Evolutionary conservation across 1,140 invertebrate genomes (phyloP), one percentile per base, ranked within the genome.

Genomic region (Drosophila azteca): DNA sequence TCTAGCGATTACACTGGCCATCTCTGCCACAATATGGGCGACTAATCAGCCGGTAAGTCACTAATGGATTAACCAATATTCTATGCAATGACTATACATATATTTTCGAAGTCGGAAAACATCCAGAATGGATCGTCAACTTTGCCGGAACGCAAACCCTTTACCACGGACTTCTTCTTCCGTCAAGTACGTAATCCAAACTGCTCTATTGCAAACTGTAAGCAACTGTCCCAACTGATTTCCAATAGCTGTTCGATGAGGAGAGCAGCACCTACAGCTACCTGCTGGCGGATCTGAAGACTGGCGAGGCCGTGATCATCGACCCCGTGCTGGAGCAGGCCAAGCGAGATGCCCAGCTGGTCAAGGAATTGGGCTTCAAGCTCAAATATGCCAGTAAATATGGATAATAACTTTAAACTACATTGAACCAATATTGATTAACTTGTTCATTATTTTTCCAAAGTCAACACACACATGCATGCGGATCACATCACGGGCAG

Each of bases 401-500:
- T 8, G 0, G 50, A 2, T 29, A 29, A 6, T 22, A 13, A 15
- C 39, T 39, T 2, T 29, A 17, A 6, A 7, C 17, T 45, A 17
- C 22, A 6, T 31, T 8, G 2, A 8, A 3, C 2, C 29, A 13
- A 69, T 65, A 59, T 63, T 50, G 0, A 20, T 20, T 20, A 20
- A 69, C 20, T 24, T 52, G 54, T 29, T 8, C 24, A 45, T 63
- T 73, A 51, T 39, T 4, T 0, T 1, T 8, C 35, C 35, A 13
- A 11, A 97, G 96, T 99, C 63, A 99, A 99, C 92, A 99, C 99
- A 2, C 99, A 99, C 92, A 96, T 99, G 93, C 99, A 99, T 92
- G 99, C 99, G 29, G 99, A 99, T 93, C 99, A 99, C 92, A 95
- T 99, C 43, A 99, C 98, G 6, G 98, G 98, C 13, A 97, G 96